phyloP scores from a whole-genome alignment of 2,888 invertebrate genomes.

The Diplolepis rosae region DNA sequence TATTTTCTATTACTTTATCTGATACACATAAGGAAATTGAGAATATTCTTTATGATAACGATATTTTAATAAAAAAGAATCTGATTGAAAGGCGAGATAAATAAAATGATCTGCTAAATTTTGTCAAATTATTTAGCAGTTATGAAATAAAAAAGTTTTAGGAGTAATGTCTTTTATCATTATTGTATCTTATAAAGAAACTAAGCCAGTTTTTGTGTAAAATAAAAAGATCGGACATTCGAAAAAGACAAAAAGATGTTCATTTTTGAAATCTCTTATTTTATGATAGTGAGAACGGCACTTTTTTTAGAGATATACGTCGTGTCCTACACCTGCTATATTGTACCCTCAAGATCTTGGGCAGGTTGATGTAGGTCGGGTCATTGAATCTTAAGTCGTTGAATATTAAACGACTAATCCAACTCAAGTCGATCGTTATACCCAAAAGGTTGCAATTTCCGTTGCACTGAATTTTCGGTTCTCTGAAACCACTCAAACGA shows the following conservation, averaged over 20 bases:
- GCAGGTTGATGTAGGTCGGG: slow-evolving; percentile 42
- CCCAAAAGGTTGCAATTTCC: slow-evolving; percentile 7
- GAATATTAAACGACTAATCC: slow-evolving; percentile 50
- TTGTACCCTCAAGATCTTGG: slow-evolving; percentile 26
- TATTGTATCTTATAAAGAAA: not conserved
- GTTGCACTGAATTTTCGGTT: not conserved
- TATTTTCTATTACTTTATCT: no score
- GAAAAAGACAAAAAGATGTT: no score
- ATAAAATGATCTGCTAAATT: no score
- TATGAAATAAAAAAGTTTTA: no score
- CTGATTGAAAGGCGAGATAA: no score
- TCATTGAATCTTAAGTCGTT: slow-evolving; percentile 45
- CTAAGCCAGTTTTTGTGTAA: not conserved
- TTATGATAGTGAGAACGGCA: slow-evolving; percentile 44
- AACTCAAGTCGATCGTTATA: slow-evolving; percentile 27
- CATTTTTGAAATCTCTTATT: slow-evolving; percentile 42
- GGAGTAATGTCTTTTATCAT: no score
- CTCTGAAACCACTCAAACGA: not conserved
- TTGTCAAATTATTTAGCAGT: no score
- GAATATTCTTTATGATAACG: no score
- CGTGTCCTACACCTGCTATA: slow-evolving; percentile 14
- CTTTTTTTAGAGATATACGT: slow-evolving; percentile 29
- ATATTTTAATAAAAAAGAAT: no score
- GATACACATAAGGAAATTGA: no score
- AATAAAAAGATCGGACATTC: not conserved